Conservation (phyloP, 2,888 invertebrate species). For the Dasysyrphus albostriatus region DNA sequence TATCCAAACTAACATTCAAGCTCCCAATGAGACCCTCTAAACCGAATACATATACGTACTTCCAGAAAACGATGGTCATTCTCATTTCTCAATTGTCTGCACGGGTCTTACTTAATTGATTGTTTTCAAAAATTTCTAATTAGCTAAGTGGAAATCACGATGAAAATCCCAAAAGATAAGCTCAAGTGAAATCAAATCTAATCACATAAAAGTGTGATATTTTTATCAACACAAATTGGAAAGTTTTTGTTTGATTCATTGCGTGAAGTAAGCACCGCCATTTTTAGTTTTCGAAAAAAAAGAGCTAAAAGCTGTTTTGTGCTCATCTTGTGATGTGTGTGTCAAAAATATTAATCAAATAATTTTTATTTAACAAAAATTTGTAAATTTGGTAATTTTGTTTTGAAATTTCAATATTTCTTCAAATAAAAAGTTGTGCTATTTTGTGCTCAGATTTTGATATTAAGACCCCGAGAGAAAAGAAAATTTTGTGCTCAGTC, state of each 20-base stretch:
- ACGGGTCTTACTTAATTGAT: conserved; percentile 48
- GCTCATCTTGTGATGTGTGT: too few species aligned
- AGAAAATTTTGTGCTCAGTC: too few species aligned
- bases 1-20: conserved; percentile 26
- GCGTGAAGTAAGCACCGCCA: not conserved
- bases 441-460: too few species aligned
- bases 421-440: too few species aligned
- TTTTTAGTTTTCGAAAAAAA: too few species aligned
- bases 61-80: conserved; percentile 33
- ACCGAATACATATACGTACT: not conserved
- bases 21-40: conserved; percentile 15
- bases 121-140: conserved; percentile 44
- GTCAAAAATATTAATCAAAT: too few species aligned
- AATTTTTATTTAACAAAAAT: too few species aligned
- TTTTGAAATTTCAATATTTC: too few species aligned
- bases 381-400: too few species aligned
- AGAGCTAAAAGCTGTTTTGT: too few species aligned
- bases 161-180: conserved; percentile 52
- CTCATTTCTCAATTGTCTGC: conserved; percentile 24
- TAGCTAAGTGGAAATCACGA: conserved; percentile 32
- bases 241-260: not conserved
- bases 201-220: conserved; percentile 43
- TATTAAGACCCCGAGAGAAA: too few species aligned
- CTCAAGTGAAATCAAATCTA: conserved; percentile 44
- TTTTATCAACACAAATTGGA: conserved; percentile 26